phyloP scores from a whole-genome alignment of 1,140 invertebrate genomes.

The Teleogryllus occipitalis region DNA sequence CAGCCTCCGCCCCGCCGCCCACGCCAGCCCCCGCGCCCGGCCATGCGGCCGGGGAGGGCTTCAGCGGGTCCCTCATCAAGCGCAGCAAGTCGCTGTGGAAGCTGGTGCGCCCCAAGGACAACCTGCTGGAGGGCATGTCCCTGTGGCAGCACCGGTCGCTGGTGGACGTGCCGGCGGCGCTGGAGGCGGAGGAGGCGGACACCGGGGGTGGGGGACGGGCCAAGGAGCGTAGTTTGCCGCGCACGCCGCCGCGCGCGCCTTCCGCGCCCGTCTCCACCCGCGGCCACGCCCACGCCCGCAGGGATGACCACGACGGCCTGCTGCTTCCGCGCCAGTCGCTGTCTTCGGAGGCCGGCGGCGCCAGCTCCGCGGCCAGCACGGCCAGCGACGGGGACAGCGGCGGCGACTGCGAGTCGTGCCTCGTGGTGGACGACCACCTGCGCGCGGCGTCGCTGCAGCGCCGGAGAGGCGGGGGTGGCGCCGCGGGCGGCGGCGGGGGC shows the following conservation, averaged over 20 bases:
- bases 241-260: neutral
- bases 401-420: constrained; percentile 52
- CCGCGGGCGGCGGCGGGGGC: no score
- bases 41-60: constrained; percentile 28
- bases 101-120: constrained; percentile 41
- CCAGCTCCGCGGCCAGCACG: no score
- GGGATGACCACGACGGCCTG: neutral
- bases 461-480: constrained; percentile 24
- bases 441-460: constrained; percentile 35
- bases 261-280: no score
- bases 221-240: neutral
- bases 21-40: constrained; percentile 24
- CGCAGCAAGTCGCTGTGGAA: constrained; percentile 74
- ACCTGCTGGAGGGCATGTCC: constrained; percentile 71
- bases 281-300: neutral
- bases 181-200: constrained; percentile 34
- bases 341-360: neutral
- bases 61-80: constrained; percentile 45
- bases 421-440: constrained; percentile 63
- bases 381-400: neutral
- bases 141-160: constrained; percentile 74
- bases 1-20: neutral
- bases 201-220: no score
- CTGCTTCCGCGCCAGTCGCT: neutral
- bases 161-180: constrained; percentile 51